Percentiles rank a stretch among this genome's conserved stretches.
phyloP scores from a whole-genome alignment of 2,888 invertebrate species.

The Nipponacmea schrenckii region DNA sequence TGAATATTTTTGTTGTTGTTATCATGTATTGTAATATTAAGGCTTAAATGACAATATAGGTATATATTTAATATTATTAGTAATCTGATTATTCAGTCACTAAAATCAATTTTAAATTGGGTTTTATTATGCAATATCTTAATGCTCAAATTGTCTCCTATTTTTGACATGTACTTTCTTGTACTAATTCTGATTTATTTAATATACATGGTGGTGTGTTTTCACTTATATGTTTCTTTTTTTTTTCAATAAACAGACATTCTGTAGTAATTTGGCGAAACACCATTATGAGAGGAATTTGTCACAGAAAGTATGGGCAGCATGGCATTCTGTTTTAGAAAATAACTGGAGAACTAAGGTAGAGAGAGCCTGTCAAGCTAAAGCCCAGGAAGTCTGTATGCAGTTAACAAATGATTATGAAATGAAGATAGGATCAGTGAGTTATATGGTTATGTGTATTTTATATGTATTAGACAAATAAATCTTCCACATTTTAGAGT shows the following conservation, averaged over 20 bases:
- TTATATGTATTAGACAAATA: not conserved
- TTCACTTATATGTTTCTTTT: not conserved
- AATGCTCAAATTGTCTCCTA: not conserved
- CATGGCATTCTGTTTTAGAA: conserved; percentile 62
- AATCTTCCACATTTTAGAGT: not conserved
- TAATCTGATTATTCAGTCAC: too few species aligned
- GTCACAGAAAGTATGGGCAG: conserved; percentile 49
- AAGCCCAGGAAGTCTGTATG: conserved; percentile 65
- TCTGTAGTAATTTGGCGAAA: conserved; percentile 57
- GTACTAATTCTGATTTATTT: not conserved
- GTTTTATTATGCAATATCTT: too few species aligned
- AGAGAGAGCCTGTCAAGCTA: conserved; percentile 65
- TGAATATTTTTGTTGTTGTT: too few species aligned
- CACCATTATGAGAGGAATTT: conserved; percentile 54
- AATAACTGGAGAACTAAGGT: conserved; percentile 58
- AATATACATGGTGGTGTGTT: not conserved
- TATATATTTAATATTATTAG: too few species aligned
- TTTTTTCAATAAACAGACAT: conserved; percentile 41
- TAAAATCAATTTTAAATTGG: too few species aligned
- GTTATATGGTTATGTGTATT: conserved; percentile 23
- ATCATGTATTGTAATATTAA: too few species aligned
- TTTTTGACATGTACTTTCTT: not conserved
- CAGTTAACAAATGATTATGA: conserved; percentile 64
- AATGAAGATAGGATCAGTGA: conserved; percentile 53
- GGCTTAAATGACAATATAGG: too few species aligned